Base-by-base conservation (phyloP, 2,797 vertebrate species). In the Labroides dimidiatus region DNA sequence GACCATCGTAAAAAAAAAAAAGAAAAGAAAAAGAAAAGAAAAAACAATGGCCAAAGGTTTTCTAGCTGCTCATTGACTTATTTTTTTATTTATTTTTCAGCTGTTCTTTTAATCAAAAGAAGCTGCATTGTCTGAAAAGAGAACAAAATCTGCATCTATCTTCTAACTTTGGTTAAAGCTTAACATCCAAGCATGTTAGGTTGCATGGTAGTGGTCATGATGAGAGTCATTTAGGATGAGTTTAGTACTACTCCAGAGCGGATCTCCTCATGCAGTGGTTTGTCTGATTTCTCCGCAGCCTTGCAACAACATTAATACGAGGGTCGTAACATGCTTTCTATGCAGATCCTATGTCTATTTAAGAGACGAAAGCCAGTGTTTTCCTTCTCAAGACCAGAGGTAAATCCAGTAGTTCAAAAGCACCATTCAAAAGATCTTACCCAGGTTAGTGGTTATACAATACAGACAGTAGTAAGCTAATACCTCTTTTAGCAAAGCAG, bases 151-250 rank as follows among this genome's bases (percentile, higher is more conserved):
- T 82, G 78, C 77, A 80, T 82, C 88, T 82, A 84, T 65, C 23
- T 37, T 72, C 80, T 80, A 77, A 91, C 90, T 94, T 94, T 94
- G 92, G 93, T 92, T 92, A 89, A 92, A 92, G 90, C 90, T 87
- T 82, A 88, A 81, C 75, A 77, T 82, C 59, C 65, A 51, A 52
- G 62, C 53, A 17, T 75, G 81, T 86, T 86, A 86, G 66, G 64
- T 71, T 70, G 67, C 72, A 70, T 59, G 30, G 75, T 19, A 54
- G 71, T 53, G 52, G 67, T 78, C 55, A 60, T 13, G 37, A 48
- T 73, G 44, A 66, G 65, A 49, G 60, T 61, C 1, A 0, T 54
- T 61, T 27, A 58, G 24, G 47, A 63, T 47, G 60, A 66, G 54
- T 78, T 67, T 59, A 50, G 56, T 33, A 36, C 41, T 36, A 63